A percentile compares a stretch with the other conserved stretches of the same genome.
Conservation (phyloP, 2,113 vertebrate species). For the Microtus richardsoni region DNA sequence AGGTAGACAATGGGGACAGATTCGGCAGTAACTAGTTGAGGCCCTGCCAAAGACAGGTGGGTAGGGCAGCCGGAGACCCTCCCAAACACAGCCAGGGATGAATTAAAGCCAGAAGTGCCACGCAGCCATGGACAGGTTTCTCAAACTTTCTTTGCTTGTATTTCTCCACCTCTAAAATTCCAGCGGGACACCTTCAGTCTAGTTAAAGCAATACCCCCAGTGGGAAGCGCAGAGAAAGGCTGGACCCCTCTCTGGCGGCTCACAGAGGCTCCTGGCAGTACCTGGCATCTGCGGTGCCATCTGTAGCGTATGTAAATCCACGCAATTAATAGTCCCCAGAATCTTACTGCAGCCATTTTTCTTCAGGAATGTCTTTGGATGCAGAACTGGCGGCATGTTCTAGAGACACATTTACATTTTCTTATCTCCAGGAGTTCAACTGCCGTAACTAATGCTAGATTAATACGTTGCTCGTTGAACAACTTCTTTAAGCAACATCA, state of each 20-base stretch:
- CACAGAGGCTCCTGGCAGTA: constrained; percentile 81
- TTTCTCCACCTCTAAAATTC: background rate
- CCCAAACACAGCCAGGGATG: background rate
- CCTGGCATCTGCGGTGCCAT: constrained; percentile 88
- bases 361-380: constrained; percentile 83
- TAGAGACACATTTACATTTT: constrained; percentile 85
- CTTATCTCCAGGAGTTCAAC: constrained; percentile 86
- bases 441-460: constrained; percentile 84
- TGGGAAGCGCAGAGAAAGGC: background rate
- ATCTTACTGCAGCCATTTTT: constrained; percentile 83
- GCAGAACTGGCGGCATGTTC: constrained; percentile 73
- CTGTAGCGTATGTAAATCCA: constrained; percentile 87
- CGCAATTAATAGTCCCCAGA: constrained; percentile 88
- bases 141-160: background rate
- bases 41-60: background rate
- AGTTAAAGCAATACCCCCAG: background rate
- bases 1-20: background rate
- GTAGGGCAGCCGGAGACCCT: background rate
- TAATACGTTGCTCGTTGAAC: constrained; percentile 78
- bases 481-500: constrained; percentile 68
- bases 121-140: background rate
- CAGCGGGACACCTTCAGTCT: background rate
- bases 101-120: too few species aligned
- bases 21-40: background rate
- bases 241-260: background rate